These are phyloP conservation scores for Agrotis exclamationis DNA, from an alignment of 2,888 invertebrate species.

Conservation along the genomic window DNA sequence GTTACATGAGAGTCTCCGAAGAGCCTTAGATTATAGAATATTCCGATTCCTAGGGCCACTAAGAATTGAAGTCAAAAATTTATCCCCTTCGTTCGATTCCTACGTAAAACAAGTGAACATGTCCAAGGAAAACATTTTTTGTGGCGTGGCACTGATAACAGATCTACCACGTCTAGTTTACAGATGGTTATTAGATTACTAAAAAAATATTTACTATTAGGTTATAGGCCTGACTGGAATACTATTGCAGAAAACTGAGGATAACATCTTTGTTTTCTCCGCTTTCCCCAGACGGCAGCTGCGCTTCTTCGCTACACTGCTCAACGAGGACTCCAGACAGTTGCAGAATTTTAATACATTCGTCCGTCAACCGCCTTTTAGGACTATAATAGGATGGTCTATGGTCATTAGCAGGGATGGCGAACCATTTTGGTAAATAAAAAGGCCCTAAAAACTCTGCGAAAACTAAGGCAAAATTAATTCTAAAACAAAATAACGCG, in stretches of 20 bases:
- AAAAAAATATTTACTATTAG: slow-evolving; percentile 1
- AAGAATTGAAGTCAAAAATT: too few relatives aligned
- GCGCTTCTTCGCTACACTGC: slow-evolving; percentile 30
- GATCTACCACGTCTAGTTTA: too few relatives aligned
- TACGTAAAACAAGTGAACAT: too few relatives aligned
- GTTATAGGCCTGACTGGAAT: slow-evolving; percentile 62
- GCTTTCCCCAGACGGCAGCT: slow-evolving; percentile 60
- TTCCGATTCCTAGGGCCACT: too few relatives aligned
- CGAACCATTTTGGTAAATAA: slow-evolving; percentile 3
- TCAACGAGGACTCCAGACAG: slow-evolving; percentile 44
- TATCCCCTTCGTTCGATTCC: too few relatives aligned
- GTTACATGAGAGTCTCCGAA: too few relatives aligned
- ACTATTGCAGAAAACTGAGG: slow-evolving; percentile 43
- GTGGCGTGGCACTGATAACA: too few relatives aligned
- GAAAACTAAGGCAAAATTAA: neutral
- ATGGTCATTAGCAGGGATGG: slow-evolving; percentile 33
- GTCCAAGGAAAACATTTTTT: too few relatives aligned
- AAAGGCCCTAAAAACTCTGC: neutral
- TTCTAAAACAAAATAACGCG: too few relatives aligned
- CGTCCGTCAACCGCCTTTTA: slow-evolving; percentile 40
- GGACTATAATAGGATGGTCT: slow-evolving; percentile 14
- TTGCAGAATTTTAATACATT: slow-evolving; percentile 57
- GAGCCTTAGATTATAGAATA: too few relatives aligned
- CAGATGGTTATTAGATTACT: too few relatives aligned
- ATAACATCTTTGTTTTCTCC: slow-evolving; percentile 68